Percentiles rank a stretch among this genome's conserved stretches.
phyloP scores from a whole-genome alignment of 2,888 invertebrate genomes.

The Eugnorisma glareosa region DNA sequence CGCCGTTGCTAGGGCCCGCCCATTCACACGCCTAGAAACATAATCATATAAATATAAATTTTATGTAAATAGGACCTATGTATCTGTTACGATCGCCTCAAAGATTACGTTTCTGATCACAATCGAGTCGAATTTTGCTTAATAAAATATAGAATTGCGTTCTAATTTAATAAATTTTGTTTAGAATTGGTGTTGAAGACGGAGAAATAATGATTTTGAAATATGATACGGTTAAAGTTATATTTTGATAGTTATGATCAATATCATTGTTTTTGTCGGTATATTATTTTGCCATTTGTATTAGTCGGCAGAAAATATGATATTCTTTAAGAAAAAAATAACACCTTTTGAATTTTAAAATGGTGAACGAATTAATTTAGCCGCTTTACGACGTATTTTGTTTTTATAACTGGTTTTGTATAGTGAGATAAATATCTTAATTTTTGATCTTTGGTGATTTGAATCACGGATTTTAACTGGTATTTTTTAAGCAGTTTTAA shows the following conservation, averaged over 20 bases:
- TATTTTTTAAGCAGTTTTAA: slow-evolving; percentile 11
- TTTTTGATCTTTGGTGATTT: slow-evolving; percentile 19
- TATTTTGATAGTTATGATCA: slow-evolving; percentile 11
- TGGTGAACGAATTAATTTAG: not conserved
- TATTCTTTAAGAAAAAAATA: slow-evolving; percentile 9
- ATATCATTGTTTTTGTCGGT: not conserved
- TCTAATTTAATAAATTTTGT: slow-evolving; percentile 44
- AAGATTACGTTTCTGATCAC: slow-evolving; percentile 30
- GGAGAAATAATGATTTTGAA: slow-evolving; percentile 33
- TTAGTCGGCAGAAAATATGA: slow-evolving; percentile 22
- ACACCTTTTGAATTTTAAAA: slow-evolving; percentile 18
- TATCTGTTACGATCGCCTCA: slow-evolving; percentile 41
- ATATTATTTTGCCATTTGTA: slow-evolving; percentile 2
- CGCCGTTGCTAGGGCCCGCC: slow-evolving; percentile 35
- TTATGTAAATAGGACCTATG: slow-evolving; percentile 39
- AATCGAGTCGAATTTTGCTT: slow-evolving; percentile 33
- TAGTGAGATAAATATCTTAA: slow-evolving; percentile 5
- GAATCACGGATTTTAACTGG: slow-evolving; percentile 7
- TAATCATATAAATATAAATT: slow-evolving; percentile 40
- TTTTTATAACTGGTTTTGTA: slow-evolving; percentile 10
- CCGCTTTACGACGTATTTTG: not conserved
- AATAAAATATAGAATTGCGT: slow-evolving; percentile 41
- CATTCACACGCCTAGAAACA: slow-evolving; percentile 34
- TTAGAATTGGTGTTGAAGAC: slow-evolving; percentile 18
- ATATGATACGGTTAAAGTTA: slow-evolving; percentile 24